phyloP scores from a whole-genome alignment of 2,888 invertebrate genomes.

The Melieria crassipennis region DNA sequence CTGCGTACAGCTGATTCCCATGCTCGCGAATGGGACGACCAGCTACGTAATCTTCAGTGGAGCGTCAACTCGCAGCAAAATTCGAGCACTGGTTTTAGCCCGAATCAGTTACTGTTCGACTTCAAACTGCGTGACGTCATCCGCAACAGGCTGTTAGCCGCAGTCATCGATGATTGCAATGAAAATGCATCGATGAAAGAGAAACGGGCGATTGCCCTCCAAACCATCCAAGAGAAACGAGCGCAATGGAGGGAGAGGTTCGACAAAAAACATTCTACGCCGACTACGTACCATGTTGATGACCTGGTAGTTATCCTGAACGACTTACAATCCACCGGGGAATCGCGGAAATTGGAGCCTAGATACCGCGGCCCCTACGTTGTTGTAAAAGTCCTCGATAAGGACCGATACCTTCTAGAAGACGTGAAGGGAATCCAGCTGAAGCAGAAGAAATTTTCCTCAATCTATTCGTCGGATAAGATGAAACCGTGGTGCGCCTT shows the following conservation, averaged over 20 bases:
- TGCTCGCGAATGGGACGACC: too few species aligned
- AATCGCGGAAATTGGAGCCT: conserved; percentile 28
- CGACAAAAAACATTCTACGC: conserved; percentile 18
- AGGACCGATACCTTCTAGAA: too few species aligned
- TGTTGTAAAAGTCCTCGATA: conserved; percentile 26
- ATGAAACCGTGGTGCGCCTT: too few species aligned
- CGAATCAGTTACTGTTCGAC: conserved; percentile 31
- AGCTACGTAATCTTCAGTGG: too few species aligned
- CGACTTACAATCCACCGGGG: conserved; percentile 25
- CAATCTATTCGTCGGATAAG: too few species aligned
- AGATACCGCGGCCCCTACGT: conserved; percentile 27
- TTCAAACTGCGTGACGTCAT: conserved; percentile 19
- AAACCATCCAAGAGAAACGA: neutral
- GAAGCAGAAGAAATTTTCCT: too few species aligned
- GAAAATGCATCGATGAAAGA: neutral
- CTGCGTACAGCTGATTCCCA: too few species aligned
- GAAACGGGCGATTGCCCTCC: neutral
- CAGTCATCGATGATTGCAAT: conserved; percentile 4
- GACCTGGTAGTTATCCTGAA: conserved; percentile 24
- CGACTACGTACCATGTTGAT: conserved; percentile 5
- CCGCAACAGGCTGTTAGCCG: conserved; percentile 1
- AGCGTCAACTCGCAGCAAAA: too few species aligned
- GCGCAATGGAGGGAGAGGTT: conserved; percentile 27
- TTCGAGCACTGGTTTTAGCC: conserved; percentile 17
- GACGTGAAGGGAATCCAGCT: too few species aligned